A percentile compares a stretch with the other conserved stretches of the same genome.
These are phyloP conservation scores for Manduca sexta DNA, from an alignment of 1,140 invertebrate genomes.

Conservation along the genomic window DNA sequence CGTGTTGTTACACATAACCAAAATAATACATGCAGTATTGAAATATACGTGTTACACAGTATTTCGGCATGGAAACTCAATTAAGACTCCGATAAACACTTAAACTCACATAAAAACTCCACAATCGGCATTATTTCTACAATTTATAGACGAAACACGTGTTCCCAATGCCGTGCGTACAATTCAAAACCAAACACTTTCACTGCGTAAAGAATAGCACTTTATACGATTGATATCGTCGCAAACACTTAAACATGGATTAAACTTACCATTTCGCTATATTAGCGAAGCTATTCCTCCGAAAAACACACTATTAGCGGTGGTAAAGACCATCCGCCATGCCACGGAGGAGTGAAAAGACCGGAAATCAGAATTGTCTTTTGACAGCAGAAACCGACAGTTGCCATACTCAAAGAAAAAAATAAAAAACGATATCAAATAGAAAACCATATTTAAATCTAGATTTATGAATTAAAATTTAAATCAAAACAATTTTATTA, in stretches of 20 bases:
- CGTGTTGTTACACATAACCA: too few relatives aligned
- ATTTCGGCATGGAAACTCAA: too few relatives aligned
- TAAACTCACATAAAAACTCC: constrained; percentile 1
- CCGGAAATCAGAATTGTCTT: constrained; percentile 51
- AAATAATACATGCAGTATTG: too few relatives aligned
- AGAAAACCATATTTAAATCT: too few relatives aligned
- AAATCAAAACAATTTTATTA: too few relatives aligned
- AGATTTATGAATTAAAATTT: too few relatives aligned
- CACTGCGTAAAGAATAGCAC: constrained; percentile 29
- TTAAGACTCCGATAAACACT: too few relatives aligned
- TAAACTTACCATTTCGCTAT: constrained; percentile 71
- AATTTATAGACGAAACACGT: constrained; percentile 47
- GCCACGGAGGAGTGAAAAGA: constrained; percentile 72
- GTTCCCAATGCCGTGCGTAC: constrained; percentile 23
- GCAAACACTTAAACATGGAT: constrained; percentile 14
- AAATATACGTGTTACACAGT: too few relatives aligned
- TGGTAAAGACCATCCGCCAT: constrained; percentile 71
- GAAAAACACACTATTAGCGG: constrained; percentile 62
- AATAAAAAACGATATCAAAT: not conserved
- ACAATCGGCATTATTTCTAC: constrained; percentile 21
- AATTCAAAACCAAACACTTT: constrained; percentile 26
- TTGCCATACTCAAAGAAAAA: constrained; percentile 38
- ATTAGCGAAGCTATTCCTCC: constrained; percentile 64
- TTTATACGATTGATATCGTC: constrained; percentile 15
- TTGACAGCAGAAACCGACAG: constrained; percentile 45